A percentile compares a stretch with the other conserved stretches of the same genome.
Conservation (phyloP, 2,113 vertebrate genomes). For the Myocastor coypus region DNA sequence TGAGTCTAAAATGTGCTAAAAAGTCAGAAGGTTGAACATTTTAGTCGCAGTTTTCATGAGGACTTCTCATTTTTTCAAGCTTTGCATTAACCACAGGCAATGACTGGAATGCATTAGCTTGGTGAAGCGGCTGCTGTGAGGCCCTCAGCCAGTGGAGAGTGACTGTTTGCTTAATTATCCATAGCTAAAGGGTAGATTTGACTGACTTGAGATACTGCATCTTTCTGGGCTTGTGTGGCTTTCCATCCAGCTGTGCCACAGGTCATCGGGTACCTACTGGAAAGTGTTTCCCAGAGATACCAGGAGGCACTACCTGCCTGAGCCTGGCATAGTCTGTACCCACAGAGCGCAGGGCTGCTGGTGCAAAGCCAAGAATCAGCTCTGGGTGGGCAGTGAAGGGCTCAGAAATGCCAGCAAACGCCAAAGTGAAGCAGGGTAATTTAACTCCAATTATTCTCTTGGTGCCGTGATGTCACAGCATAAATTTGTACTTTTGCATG, state of each 20-base stretch:
- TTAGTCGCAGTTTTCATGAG: conserved; percentile 74
- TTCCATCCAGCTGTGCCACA: conserved; percentile 81
- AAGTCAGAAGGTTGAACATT: conserved; percentile 80
- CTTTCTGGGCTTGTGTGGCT: conserved; percentile 73
- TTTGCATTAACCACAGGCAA: conserved; percentile 77
- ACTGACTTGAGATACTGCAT: conserved; percentile 84
- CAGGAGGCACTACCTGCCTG: conserved; percentile 78
- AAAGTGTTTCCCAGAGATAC: conserved; percentile 80
- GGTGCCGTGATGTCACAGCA: conserved; percentile 90
- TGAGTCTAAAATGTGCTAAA: conserved; percentile 51
- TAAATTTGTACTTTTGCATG: conserved; percentile 91
- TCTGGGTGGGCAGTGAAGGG: conserved; percentile 82
- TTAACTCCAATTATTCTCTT: conserved; percentile 92
- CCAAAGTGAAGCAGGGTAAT: conserved; percentile 87
- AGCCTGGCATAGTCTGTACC: conserved; percentile 77
- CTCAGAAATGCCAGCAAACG: conserved; percentile 77
- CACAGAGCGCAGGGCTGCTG: conserved; percentile 66
- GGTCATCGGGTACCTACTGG: conserved; percentile 83
- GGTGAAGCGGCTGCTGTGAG: conserved; percentile 80
- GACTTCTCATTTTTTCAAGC: conserved; percentile 81
- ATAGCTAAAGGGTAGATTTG: conserved; percentile 82
- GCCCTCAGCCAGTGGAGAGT: conserved; percentile 81
- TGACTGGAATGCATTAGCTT: conserved; percentile 86
- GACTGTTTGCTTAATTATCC: conserved; percentile 87
- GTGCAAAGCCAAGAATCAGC: conserved; percentile 72